Conservation (phyloP, 2,113 vertebrate genomes). For the Paraplagusia blochii region DNA sequence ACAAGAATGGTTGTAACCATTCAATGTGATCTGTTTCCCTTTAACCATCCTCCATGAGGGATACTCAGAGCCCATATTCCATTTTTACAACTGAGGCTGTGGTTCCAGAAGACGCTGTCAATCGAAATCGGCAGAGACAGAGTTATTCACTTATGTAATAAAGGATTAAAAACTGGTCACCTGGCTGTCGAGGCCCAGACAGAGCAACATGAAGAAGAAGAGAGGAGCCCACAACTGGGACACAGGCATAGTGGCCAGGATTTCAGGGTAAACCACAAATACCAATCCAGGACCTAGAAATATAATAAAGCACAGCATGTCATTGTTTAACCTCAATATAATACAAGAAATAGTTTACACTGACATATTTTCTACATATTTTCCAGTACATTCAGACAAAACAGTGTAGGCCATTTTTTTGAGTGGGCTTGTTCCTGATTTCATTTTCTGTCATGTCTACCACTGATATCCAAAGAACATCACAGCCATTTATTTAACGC, state of each 20-base stretch:
- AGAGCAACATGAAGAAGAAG: conserved; percentile 79
- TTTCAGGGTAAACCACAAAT: conserved; percentile 78
- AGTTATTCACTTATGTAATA: not conserved
- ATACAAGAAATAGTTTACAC: too few relatives aligned
- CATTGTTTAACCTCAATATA: not conserved
- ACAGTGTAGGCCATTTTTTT: too few relatives aligned
- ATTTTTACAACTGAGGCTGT: not conserved
- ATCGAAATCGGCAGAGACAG: not conserved
- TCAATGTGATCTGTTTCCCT: too few relatives aligned
- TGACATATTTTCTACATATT: too few relatives aligned
- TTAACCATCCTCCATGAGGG: too few relatives aligned
- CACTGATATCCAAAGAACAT: too few relatives aligned
- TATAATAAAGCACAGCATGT: not conserved
- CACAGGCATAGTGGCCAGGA: conserved; percentile 72
- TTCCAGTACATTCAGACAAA: too few relatives aligned
- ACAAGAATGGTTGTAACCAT: too few relatives aligned
- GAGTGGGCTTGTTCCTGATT: too few relatives aligned
- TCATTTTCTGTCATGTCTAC: too few relatives aligned
- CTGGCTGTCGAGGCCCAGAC: conserved; percentile 76
- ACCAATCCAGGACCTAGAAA: conserved; percentile 75
- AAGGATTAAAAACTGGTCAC: conserved; percentile 64
- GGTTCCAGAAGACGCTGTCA: not conserved
- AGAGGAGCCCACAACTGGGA: conserved; percentile 70
- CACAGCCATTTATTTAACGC: too few relatives aligned
- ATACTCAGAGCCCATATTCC: too few relatives aligned